Base-by-base conservation (phyloP, 2,888 invertebrate species). In the Crepidodera aurea region DNA sequence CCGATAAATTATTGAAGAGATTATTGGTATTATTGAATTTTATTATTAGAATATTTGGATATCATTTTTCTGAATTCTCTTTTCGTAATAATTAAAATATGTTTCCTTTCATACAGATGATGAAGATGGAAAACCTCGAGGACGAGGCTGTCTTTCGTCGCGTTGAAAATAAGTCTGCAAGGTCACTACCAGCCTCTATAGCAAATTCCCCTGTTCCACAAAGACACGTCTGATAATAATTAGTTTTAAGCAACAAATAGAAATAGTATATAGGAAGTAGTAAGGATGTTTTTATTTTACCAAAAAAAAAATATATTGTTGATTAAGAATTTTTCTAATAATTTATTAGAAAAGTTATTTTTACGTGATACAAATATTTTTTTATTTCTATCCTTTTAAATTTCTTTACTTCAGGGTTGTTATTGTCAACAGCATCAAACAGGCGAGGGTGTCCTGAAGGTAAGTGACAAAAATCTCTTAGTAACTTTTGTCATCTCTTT, bases 91-190 rank as follows among this genome's bases (percentile, higher is more conserved):
- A 15, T 27, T 27, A 6, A 10, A 25, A 50, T 50, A 32, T 56
- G 34, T 25, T 53, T 77, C 71, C 62, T 81, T 83, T 84, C 82
- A 77, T 83, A 82, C 65, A 85, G 87, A 87, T 81, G 84, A 86
- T 81, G 86, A 86, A 83, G 82, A 85, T 78, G 80, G 83, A 80
- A 80, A 83, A 79, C 83, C 85, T 78, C 85, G 86, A 83, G 86
- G 86, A 82, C 83, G 87, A 85, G 87, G 88, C 75, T 88, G 88
- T 81, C 82, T 87, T 69, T 87, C 87, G 79, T 85, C 87, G 80
- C 84, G 85, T 82, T 86, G 87, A 87, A 77, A 73, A 77, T 59
- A 72, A 71, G 63, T 69, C 75, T 50, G 71, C 74, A 29, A 73
- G 73, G 60, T 77, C 77, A 10, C 68, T 77, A 51, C 77, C 77